These are phyloP conservation scores for Psilopogon haemacephalus DNA, from an alignment of 2,113 vertebrate genomes.

Conservation along the genomic window DNA sequence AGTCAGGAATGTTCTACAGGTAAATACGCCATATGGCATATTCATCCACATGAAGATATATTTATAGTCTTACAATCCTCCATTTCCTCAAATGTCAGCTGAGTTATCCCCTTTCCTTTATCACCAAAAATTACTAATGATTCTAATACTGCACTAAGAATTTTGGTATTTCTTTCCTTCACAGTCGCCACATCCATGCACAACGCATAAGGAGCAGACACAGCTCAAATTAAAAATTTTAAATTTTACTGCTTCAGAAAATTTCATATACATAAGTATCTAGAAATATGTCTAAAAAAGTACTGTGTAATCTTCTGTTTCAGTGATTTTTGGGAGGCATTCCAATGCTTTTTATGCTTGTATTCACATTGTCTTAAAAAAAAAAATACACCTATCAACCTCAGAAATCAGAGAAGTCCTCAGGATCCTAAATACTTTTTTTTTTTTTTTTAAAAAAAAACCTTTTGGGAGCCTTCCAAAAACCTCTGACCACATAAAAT, in stretches of 20 bases:
- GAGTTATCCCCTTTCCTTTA: not conserved
- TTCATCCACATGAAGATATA: not conserved
- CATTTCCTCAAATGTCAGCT: not conserved
- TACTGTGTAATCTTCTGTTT: not conserved
- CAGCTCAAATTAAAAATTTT: not conserved
- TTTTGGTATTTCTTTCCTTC: not conserved
- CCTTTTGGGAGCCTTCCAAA: not conserved
- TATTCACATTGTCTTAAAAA: not conserved
- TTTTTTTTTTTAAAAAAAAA: too few species aligned
- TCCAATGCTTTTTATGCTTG: not conserved
- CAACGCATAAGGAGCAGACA: not conserved
- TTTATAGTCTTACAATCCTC: not conserved
- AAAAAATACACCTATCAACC: not conserved
- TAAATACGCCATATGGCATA: not conserved
- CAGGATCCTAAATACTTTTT: not conserved
- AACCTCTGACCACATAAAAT: not conserved
- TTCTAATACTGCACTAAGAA: not conserved
- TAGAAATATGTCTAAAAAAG: not conserved
- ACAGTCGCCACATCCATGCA: not conserved
- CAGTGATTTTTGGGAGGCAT: not conserved
- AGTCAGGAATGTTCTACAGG: not conserved
- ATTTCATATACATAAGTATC: not conserved
- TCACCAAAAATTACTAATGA: not conserved
- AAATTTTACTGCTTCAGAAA: not conserved
- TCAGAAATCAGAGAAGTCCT: not conserved